Evolutionary conservation across 2,113 vertebrate genomes (phyloP).

Genomic region (Ariopsis seemanni): DNA sequence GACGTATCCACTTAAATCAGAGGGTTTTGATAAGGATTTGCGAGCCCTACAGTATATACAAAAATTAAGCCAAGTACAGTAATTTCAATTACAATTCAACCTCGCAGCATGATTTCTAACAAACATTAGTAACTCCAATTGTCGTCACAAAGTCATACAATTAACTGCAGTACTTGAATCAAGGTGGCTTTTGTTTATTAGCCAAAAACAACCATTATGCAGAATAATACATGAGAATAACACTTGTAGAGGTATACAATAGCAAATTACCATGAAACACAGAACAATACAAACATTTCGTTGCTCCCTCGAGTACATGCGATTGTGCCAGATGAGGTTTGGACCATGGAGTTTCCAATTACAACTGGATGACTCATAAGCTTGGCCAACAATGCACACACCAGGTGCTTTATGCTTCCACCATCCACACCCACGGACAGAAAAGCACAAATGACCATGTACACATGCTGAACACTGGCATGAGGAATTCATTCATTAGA

Average conservation of each 20-base stretch:
- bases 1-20: background rate
- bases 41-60: background rate
- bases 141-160: background rate
- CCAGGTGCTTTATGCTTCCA: background rate
- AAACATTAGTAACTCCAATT: background rate
- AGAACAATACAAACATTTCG: conserved; percentile 3
- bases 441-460: background rate
- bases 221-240: background rate
- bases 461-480: background rate
- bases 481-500: conserved; percentile 16
- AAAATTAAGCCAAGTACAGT: background rate
- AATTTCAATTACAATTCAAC: background rate
- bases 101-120: background rate
- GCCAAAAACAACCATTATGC: background rate
- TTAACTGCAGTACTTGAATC: background rate
- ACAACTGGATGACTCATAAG: conserved; percentile 28
- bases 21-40: background rate
- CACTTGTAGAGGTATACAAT: background rate
- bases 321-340: background rate
- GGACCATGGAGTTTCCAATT: background rate
- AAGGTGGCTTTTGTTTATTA: background rate
- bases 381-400: conserved; percentile 3
- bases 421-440: background rate
- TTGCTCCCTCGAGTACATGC: background rate
- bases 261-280: background rate